A percentile compares a stretch with the other conserved stretches of the same genome.
These are phyloP conservation scores for Hyalella azteca DNA, from an alignment of 2,888 invertebrate genomes.

Conservation along the genomic window DNA sequence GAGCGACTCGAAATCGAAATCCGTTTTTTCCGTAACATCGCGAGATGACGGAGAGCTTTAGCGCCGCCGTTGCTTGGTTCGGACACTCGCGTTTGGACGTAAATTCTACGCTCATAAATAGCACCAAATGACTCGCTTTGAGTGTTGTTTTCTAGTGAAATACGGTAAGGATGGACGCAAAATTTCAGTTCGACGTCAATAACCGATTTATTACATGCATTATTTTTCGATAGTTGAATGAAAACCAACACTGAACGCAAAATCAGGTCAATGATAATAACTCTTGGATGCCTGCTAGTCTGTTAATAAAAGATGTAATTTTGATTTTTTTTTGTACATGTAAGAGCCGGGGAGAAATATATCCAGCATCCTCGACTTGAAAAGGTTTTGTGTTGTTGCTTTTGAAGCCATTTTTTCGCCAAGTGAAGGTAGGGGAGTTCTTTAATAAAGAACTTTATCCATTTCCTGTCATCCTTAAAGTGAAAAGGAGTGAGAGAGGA, in stretches of 20 bases:
- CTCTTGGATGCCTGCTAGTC: neutral
- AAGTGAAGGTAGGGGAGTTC: neutral
- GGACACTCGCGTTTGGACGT: neutral
- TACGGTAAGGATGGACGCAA: no score
- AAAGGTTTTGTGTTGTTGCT: neutral
- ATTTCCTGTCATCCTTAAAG: neutral
- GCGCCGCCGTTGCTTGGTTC: neutral
- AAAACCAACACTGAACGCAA: no score
- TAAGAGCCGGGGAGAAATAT: neutral
- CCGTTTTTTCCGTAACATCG: neutral
- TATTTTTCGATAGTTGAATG: no score
- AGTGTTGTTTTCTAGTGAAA: neutral
- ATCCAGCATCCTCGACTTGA: neutral
- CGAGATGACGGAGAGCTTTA: neutral
- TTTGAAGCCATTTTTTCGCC: neutral
- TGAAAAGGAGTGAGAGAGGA: neutral
- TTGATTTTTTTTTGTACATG: neutral
- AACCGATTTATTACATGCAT: no score
- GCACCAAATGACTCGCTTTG: neutral
- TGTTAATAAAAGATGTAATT: neutral
- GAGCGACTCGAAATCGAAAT: constrained; percentile 26
- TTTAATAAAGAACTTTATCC: constrained; percentile 24
- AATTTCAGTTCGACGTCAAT: no score
- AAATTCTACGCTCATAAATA: neutral
- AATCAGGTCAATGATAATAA: neutral